phyloP scores from a whole-genome alignment of 2,797 vertebrate species.

The Gobionotothen gibberifrons region DNA sequence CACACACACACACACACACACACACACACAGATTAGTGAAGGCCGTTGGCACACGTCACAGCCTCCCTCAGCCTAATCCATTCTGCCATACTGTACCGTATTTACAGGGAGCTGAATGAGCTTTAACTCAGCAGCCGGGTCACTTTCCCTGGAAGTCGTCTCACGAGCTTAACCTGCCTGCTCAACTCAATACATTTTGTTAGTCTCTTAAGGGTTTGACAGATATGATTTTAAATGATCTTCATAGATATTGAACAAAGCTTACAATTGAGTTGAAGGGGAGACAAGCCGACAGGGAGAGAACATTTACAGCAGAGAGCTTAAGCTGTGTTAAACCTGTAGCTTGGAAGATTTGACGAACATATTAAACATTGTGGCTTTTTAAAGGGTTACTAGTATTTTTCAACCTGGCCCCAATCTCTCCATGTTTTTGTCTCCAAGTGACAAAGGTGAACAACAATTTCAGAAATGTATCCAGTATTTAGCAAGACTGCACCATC shows the following conservation, averaged over 20 bases:
- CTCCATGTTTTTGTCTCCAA: too few species aligned
- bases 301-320: too few species aligned
- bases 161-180: conserved; percentile 36
- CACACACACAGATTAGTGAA: conserved; percentile 68
- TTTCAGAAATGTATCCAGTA: too few species aligned
- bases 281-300: too few species aligned
- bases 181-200: conserved; percentile 7
- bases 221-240: neutral
- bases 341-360: too few species aligned
- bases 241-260: neutral
- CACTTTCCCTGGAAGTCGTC: conserved; percentile 59
- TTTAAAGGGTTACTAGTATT: too few species aligned
- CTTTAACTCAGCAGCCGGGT: conserved; percentile 58
- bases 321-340: too few species aligned
- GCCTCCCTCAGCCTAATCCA: conserved; percentile 75
- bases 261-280: neutral
- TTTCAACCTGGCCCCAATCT: too few species aligned
- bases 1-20: conserved; percentile 36
- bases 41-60: conserved; percentile 69
- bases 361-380: too few species aligned
- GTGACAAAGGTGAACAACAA: too few species aligned
- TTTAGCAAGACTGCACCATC: too few species aligned
- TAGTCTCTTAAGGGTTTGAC: conserved; percentile 2
- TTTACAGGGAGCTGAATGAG: conserved; percentile 55
- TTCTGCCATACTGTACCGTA: conserved; percentile 56